Evolutionary conservation across 1,140 invertebrate genomes (phyloP).

Genomic region (Wiebesia pumilae): DNA sequence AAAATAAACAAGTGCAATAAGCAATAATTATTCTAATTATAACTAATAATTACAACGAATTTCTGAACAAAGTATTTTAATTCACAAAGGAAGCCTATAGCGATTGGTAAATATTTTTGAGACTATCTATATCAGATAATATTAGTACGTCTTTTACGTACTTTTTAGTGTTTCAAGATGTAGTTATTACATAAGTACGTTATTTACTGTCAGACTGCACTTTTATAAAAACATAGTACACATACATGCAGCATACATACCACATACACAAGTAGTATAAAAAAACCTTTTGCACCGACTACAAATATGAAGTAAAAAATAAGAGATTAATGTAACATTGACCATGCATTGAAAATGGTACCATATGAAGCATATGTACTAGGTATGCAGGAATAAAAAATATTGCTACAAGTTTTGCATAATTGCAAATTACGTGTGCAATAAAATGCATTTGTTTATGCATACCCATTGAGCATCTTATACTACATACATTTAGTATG

Average conservation of each 20-base stretch:
- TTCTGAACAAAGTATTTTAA: conserved; percentile 1
- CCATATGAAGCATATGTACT: conserved; percentile 26
- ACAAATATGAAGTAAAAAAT: conserved; percentile 20
- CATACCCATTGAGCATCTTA: conserved; percentile 51
- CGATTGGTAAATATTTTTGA: conserved; percentile 50
- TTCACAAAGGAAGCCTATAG: conserved; percentile 18
- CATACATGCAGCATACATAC: conserved; percentile 44
- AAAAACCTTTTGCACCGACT: conserved; percentile 40
- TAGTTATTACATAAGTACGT: conserved; percentile 34
- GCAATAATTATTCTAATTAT: not conserved
- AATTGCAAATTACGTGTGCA: conserved; percentile 36
- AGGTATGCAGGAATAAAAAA: conserved; percentile 44
- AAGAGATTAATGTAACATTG: conserved; percentile 26
- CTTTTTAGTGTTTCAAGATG: not conserved
- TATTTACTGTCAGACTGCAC: conserved; percentile 27
- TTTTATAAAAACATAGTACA: conserved; percentile 34
- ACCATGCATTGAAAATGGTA: conserved; percentile 28
- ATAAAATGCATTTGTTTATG: conserved; percentile 49
- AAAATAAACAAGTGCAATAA: conserved; percentile 45
- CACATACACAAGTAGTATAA: conserved; percentile 45
- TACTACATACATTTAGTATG: conserved; percentile 54
- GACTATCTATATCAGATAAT: conserved; percentile 41
- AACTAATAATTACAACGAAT: conserved; percentile 37
- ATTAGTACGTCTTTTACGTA: conserved; percentile 20
- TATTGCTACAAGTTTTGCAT: conserved; percentile 41